Base-by-base conservation (phyloP, 2,888 invertebrate genomes). In the Brachypalpus laphriformis region DNA sequence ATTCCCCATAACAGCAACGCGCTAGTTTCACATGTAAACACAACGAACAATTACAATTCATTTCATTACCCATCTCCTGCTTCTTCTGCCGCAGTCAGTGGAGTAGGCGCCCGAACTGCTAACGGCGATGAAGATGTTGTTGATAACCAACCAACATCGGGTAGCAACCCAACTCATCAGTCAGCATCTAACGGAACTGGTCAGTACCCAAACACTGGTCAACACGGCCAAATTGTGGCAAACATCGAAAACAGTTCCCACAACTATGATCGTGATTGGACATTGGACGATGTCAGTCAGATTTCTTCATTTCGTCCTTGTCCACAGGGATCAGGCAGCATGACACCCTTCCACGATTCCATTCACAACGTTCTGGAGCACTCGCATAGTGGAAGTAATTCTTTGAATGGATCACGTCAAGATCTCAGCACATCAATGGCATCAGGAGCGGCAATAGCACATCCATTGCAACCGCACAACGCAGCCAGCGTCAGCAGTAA, bases 201-300 rank as follows among this genome's bases (percentile, higher is more conserved):
- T 9, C 88, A 87, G 45, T 88, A 88, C 81, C 88, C 88, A 4
- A 89, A 89, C 18, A 82, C 74, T 16, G 78, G 80, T 25, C 87
- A 87, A 61, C 88, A 87, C 11, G 91, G 87, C 87, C 93, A 93
- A 90, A 93, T 94, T 90, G 93, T 95, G 9, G 95, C 95, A 45
- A 95, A 94, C 90, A 94, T 95, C 87, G 95, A 95, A 88, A 93
- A 93, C 89, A 90, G 90, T 61, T 92, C 93, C 81, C 90, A 91
- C 80, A 91, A 92, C 78, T 92, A 92, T 78, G 92, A 92, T 68
- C 90, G 92, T 9, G 92, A 92, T 86, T 92, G 91, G 91, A 91
- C 91, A 14, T 86, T 92, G 54, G 92, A 92, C 72, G 92, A 92
- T 87, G 90, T 91, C 25, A 92, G 92, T 80, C 92, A 92, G 89